Evolutionary conservation across 2,113 vertebrate species (phyloP).

Genomic region (Rhea americana): DNA sequence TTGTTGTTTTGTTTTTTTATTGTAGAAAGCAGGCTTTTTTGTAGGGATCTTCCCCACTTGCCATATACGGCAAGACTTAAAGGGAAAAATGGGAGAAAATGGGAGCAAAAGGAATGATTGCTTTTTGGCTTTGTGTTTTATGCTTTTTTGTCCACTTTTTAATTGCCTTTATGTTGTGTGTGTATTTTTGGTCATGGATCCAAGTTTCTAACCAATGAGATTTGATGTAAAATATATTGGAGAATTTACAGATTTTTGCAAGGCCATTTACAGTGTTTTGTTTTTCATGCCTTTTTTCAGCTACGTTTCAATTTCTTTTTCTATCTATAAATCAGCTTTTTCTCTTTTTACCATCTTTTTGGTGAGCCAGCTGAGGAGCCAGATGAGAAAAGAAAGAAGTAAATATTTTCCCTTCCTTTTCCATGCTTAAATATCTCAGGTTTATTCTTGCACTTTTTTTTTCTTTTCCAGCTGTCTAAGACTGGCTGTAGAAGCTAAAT

Average conservation of each 20-base stretch:
- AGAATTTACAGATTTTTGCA: background rate
- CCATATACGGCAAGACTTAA: background rate
- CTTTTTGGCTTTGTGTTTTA: background rate
- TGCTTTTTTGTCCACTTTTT: background rate
- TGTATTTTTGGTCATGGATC: background rate
- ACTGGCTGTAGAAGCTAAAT: background rate
- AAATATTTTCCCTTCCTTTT: constrained; percentile 24
- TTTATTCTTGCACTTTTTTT: background rate
- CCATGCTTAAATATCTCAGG: background rate
- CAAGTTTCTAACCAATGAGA: background rate
- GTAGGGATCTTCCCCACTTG: background rate
- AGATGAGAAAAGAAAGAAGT: background rate
- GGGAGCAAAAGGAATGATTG: background rate
- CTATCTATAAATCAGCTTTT: background rate
- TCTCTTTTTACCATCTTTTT: background rate
- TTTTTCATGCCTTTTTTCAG: background rate
- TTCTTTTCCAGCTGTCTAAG: background rate
- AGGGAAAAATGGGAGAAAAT: background rate
- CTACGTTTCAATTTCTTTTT: background rate
- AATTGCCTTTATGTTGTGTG: background rate
- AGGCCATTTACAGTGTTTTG: background rate
- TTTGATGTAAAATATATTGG: background rate
- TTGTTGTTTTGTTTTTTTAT: background rate
- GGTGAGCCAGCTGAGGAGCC: background rate
- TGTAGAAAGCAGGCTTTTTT: background rate